Evolutionary conservation across 2,888 invertebrate species (phyloP), one percentile per base, ranked within the genome.

Genomic region (Drosophila austrosaltans): DNA sequence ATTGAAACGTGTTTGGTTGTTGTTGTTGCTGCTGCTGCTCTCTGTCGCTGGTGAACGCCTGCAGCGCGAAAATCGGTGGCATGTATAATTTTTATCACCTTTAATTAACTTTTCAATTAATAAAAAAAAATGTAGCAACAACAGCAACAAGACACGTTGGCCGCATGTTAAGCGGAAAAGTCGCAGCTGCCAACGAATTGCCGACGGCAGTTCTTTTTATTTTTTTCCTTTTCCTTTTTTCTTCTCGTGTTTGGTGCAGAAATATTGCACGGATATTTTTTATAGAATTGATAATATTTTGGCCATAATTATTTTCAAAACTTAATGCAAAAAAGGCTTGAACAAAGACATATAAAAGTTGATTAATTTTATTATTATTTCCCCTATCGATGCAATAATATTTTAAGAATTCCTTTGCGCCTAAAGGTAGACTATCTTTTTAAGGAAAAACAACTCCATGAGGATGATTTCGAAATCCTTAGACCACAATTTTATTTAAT

Each of bases 91-190:
- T 90, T 90, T 90, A 90, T 90, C 90, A 88, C 90, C 89, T 90
- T 90, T 90, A 90, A 90, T 90, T 90, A 90, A 90, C 88, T 90
- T 90, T 90, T 90, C 90, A 90, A 90, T 90, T 90, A 90, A 90
- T 90, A 90, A 88, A 89, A 89, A 86, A 87, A 82, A 58, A 39
- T 59, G 42, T 28, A 60, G 32, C 59, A 42, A 63, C 74, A 70
- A 70, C 60, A 66, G 53, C 67, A 63, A 25, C 73, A 61, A 62
- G 40, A 72, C 67, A 72, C 67, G 73, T 72, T 72, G 72, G 53
- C 32, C 66, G 66, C 75, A 70, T 66, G 60, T 71, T 67, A 58
- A 76, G 72, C 69, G 70, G 25, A 72, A 77, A 69, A 69, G 59
- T 65, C 72, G 70, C 77, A 74, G 87, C 78, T 86, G 79, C 28